A percentile compares a stretch with the other conserved stretches of the same genome.
Conservation (phyloP, 1,140 invertebrate genomes). For the Orussus abietinus region DNA sequence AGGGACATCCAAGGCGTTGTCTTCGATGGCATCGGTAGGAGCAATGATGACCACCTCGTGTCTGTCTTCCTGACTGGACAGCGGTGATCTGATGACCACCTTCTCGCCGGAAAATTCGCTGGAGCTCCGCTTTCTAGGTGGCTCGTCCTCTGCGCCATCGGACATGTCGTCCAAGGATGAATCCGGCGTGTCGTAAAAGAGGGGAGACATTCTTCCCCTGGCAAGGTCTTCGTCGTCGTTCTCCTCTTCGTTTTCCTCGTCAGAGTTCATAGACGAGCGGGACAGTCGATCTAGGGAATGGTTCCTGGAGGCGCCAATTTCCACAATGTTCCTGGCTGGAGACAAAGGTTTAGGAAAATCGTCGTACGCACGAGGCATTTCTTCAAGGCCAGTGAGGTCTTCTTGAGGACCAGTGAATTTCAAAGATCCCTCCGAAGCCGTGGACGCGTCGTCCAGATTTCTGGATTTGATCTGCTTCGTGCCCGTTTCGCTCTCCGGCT, state of each 20-base stretch:
- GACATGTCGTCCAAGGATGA: constrained; percentile 32
- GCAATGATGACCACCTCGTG: constrained; percentile 42
- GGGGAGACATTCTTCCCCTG: constrained; percentile 34
- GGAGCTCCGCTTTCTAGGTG: constrained; percentile 16
- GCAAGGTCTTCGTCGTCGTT: constrained; percentile 24
- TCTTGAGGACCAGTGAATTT: no score
- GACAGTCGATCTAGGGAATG: constrained; percentile 23
- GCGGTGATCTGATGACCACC: constrained; percentile 37
- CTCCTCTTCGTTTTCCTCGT: constrained; percentile 7
- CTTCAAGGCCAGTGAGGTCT: no score
- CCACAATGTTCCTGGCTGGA: constrained; percentile 7
- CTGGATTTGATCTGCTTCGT: no score
- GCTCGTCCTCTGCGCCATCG: constrained; percentile 23
- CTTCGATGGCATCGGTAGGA: constrained; percentile 46
- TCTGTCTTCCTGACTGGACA: constrained; percentile 24
- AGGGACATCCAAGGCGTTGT: constrained; percentile 45
- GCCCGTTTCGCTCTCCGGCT: no score
- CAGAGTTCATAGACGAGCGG: constrained; percentile 14
- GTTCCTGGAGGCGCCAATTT: constrained; percentile 12
- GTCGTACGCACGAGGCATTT: no score
- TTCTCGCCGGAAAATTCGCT: constrained; percentile 38
- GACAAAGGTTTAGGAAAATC: no score
- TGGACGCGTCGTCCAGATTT: no score
- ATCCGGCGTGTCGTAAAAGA: constrained; percentile 38
- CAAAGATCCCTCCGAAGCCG: no score